Evolutionary conservation across 2,797 vertebrate species (phyloP), one percentile per base, ranked within the genome.

Genomic region (Channa striata): DNA sequence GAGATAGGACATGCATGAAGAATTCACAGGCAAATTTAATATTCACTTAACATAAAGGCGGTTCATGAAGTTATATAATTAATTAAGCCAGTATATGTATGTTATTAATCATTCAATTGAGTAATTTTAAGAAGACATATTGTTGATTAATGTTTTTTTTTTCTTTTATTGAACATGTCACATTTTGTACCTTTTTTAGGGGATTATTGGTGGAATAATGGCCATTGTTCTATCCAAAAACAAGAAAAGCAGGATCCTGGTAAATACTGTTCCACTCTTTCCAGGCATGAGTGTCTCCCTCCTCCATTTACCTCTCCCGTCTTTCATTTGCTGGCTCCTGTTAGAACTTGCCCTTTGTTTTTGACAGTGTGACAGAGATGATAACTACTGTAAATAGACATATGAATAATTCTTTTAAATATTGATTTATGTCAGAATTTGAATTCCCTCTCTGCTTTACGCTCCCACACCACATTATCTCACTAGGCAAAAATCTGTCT

Each of bases 171-270:
- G 3, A 43, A 23, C 39, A 11, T 70, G 16, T 65, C 17, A 58
- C 23, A 44, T 74, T 21, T 65, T 77, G 0, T 90, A 17, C 59
- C 66, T 50, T 70, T 50, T 70, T 33, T 64, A 95, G 95, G 94
- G 92, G 42, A 92, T 93, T 2, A 78, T 93, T 11, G 33, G 65
- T 1, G 96, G 97, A 71, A 94, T 97, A 53, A 77, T 91, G 0
- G 94, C 95, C 44, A 96, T 97, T 33, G 86, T 96, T 54, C 84
- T 98, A 47, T 98, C 98, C 10, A 95, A 94, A 67, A 96, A 92
- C 91, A 94, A 95, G 74, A 81, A 84, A 80, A 95, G 86, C 39
- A 77, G 61, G 56, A 62, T 91, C 39, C 77, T 97, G 87, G 97
- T 98, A 94, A 92, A 89, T 72, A 44, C 44, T 23, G 5, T 44